Conservation (phyloP, 2,888 invertebrate genomes). For the Nomada goodeniana region DNA sequence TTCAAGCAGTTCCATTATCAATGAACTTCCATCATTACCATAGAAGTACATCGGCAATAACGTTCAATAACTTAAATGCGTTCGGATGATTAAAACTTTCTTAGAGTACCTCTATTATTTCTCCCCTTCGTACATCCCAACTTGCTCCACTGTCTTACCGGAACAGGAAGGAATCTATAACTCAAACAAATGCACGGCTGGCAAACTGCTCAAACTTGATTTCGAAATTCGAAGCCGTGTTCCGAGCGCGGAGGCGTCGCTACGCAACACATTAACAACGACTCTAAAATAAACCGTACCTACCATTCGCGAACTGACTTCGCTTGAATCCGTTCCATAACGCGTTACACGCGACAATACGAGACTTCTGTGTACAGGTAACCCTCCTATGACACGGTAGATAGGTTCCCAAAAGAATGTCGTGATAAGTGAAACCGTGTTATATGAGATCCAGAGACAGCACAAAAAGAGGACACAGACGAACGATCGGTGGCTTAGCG, state of each 20-base stretch:
- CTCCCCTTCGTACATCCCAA: conserved; percentile 2
- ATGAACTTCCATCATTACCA: background rate
- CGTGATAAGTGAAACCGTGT: too few relatives aligned
- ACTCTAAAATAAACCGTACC: conserved; percentile 18
- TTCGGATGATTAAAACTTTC: conserved; percentile 11
- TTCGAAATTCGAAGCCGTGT: conserved; percentile 17
- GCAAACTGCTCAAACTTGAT: conserved; percentile 31
- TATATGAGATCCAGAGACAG: too few relatives aligned
- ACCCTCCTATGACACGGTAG: too few relatives aligned
- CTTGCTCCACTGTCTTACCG: background rate
- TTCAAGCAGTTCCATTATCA: background rate
- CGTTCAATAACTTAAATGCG: conserved; percentile 8
- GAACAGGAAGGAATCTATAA: conserved; percentile 14
- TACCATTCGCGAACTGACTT: background rate
- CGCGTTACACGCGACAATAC: too few relatives aligned
- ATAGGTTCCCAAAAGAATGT: too few relatives aligned
- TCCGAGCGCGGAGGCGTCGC: background rate
- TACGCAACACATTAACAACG: conserved; percentile 12
- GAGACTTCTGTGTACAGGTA: too few relatives aligned
- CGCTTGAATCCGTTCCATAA: background rate
- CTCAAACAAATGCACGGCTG: conserved; percentile 23
- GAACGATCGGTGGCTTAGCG: too few relatives aligned
- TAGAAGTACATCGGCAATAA: background rate
- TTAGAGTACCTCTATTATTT: conserved; percentile 1
- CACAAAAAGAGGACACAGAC: too few relatives aligned